phyloP scores from a whole-genome alignment of 2,797 vertebrate species.

The Brotula barbata region DNA sequence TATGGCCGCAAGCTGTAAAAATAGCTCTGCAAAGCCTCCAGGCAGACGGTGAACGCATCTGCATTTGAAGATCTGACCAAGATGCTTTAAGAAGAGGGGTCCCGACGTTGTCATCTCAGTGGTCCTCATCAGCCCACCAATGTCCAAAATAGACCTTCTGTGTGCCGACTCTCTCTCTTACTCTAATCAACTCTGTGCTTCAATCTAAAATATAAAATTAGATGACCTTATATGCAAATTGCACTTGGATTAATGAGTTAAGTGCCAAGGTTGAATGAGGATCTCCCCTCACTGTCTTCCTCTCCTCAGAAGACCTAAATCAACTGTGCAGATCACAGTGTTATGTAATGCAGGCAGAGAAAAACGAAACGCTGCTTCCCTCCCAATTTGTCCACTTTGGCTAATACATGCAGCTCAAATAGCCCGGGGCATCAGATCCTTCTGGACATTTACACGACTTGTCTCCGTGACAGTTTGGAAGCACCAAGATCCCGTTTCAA shows the following conservation, averaged over 20 bases:
- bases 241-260: constrained; percentile 67
- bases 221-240: constrained; percentile 71
- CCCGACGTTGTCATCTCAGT: constrained; percentile 53
- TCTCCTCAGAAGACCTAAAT: constrained; percentile 39
- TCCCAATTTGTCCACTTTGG: constrained; percentile 47
- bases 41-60: constrained; percentile 1
- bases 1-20: neutral
- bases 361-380: constrained; percentile 30
- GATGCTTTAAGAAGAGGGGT: constrained; percentile 52
- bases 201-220: constrained; percentile 59
- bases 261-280: constrained; percentile 66
- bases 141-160: constrained; percentile 36
- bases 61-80: constrained; percentile 9
- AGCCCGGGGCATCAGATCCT: constrained; percentile 33
- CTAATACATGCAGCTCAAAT: constrained; percentile 35
- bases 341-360: constrained; percentile 58
- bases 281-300: constrained; percentile 50
- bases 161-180: constrained; percentile 25
- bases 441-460: constrained; percentile 30
- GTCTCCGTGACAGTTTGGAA: constrained; percentile 18
- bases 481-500: constrained; percentile 34
- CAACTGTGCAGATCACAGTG: constrained; percentile 34
- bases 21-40: neutral
- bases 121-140: constrained; percentile 26
- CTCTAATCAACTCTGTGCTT: constrained; percentile 53